Evolutionary conservation across 53 echinoderm and acorn worm species (phyloP), one percentile per base, ranked within the genome.

Genomic region (Stichopus horrens): DNA sequence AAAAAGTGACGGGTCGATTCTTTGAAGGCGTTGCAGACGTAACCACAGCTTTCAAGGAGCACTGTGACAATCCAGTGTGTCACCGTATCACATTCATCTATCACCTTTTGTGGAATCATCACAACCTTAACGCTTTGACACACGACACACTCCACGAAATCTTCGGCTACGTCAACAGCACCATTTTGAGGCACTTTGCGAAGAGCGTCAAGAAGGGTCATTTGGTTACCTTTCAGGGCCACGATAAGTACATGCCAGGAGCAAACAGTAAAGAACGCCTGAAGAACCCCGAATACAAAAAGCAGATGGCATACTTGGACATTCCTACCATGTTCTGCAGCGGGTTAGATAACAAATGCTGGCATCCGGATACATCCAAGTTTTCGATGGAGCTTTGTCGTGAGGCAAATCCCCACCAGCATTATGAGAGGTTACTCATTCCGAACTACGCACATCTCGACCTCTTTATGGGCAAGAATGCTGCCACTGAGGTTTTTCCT

Each of bases 11-110:
- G 11, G 55, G 75, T 76, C 65, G 54, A 18, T 89, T 93, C 57
- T 86, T 91, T 23, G 90, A 86, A 4, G 86, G 86, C 58, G 85
- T 88, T 5, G 88, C 93, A 18, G 66, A 75, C 54, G 21, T 90
- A 13, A 93, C 93, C 11, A 93, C 93, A 11, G 86, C 87, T 53
- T 80, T 88, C 57, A 60, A 58, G 8, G 90, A 93, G 73, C 93
- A 93, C 71, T 93, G 93, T 58, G 93, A 91, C 74, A 93, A 88
- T 23, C 89, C 91, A 13, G 91, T 90, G 7, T 93, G 93, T 66
- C 93, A 93, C 73, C 87, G 91, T 21, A 86, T 93, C n/a, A 93
- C 93, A n/a, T 93, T 93, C 77, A 87, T 89, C 4, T 93, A 93
- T 81, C 87, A 87, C 55, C 93, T 93, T 9, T 82, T 93, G 10